Conservation (phyloP, 1,140 invertebrate species). For the Oryctes rhinoceros region DNA sequence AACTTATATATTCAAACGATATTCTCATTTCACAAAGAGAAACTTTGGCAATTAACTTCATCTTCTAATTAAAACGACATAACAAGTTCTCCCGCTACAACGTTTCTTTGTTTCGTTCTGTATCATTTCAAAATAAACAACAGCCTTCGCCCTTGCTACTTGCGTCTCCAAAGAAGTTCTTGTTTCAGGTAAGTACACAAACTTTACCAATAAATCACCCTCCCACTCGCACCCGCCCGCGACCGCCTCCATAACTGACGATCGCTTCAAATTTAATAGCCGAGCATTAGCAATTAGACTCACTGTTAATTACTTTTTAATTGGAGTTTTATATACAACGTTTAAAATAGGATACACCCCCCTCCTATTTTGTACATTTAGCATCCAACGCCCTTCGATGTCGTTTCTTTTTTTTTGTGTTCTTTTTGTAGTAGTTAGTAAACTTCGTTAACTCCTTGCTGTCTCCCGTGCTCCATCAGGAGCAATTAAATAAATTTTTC, state of each 20-base stretch:
- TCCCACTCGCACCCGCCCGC: background rate
- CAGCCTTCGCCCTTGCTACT: too few species aligned
- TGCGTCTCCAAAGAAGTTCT: background rate
- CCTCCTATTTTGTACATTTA: too few species aligned
- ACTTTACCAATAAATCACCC: constrained; percentile 10
- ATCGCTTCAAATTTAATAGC: background rate
- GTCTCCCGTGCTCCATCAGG: background rate
- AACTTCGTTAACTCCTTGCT: background rate
- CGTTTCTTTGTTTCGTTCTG: too few species aligned
- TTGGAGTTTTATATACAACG: background rate
- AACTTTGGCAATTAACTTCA: too few species aligned
- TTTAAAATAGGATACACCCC: background rate
- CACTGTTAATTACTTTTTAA: constrained; percentile 10
- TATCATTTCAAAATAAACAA: too few species aligned
- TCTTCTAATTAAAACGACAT: too few species aligned
- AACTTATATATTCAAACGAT: too few species aligned
- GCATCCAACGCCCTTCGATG: too few species aligned
- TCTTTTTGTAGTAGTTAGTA: too few species aligned
- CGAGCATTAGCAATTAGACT: background rate
- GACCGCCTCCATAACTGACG: background rate
- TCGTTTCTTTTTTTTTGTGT: too few species aligned
- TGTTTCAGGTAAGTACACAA: background rate
- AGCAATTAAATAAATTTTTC: constrained; percentile 2
- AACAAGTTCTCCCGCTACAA: too few species aligned
- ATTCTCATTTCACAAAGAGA: too few species aligned